A percentile compares a stretch with the other conserved stretches of the same genome.
These are phyloP conservation scores for Aleiodes sp. DNA, from an alignment of 1,140 invertebrate species.

Conservation along the genomic window DNA sequence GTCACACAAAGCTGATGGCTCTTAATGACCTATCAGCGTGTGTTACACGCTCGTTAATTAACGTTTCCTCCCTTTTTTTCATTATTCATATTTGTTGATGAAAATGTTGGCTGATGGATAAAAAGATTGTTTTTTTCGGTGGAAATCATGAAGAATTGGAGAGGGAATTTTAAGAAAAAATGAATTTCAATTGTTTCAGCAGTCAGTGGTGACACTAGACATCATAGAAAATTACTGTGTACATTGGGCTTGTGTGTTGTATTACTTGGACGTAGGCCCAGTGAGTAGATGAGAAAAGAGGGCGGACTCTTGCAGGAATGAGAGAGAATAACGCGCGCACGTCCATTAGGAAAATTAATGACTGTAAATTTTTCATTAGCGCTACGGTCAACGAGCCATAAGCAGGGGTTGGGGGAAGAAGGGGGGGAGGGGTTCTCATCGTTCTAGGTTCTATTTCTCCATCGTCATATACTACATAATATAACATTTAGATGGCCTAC, in stretches of 20 bases:
- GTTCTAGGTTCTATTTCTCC: too few species aligned
- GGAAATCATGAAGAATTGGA: too few species aligned
- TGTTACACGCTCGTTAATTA: slow-evolving; percentile 49
- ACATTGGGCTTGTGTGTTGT: too few species aligned
- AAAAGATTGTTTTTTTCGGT: not conserved
- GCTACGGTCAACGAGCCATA: not conserved
- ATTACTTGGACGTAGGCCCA: too few species aligned
- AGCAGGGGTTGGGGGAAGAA: not conserved
- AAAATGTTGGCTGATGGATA: not conserved
- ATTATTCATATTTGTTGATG: slow-evolving; percentile 36
- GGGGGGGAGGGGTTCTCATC: too few species aligned
- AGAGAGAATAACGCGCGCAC: not conserved
- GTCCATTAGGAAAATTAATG: slow-evolving; percentile 28
- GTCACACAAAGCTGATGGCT: slow-evolving; percentile 33
- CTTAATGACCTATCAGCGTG: slow-evolving; percentile 62
- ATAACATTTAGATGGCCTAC: too few species aligned
- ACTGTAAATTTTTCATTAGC: slow-evolving; percentile 20
- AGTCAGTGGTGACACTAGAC: too few species aligned
- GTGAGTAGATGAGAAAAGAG: slow-evolving; percentile 12
- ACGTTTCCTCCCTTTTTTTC: slow-evolving; percentile 51
- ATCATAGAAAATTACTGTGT: too few species aligned
- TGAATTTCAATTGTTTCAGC: too few species aligned
- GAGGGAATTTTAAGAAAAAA: too few species aligned
- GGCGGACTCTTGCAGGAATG: slow-evolving; percentile 13
- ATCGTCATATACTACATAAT: too few species aligned